Base-by-base conservation (phyloP, 2,113 vertebrate species). In the Zingel zingel region DNA sequence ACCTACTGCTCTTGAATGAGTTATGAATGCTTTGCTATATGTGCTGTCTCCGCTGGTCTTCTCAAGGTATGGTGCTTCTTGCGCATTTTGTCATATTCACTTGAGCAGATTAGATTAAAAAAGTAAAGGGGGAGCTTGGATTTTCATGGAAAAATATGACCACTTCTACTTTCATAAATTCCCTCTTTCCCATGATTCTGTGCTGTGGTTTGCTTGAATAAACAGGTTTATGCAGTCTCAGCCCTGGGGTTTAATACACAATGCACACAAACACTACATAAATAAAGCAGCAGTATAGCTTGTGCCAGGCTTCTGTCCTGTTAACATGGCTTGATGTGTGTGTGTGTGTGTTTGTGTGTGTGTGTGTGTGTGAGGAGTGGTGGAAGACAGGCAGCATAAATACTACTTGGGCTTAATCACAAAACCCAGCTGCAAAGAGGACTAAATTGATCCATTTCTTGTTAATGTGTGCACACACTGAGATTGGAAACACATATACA, bases 201-300 rank as follows among this genome's bases (percentile, higher is more conserved):
- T 81, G 53, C 73, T 80, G 68, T 63, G 81, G 69, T 65, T 87
- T 72, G 16, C 71, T 71, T 72, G 70, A 84, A 78, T 88, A 93
- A 93, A 95, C 95, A 91, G 93, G 82, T 91, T 9, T 91, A 74
- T 88, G 90, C 91, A n/a, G 83, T 93, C 93, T 94, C 90, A 92
- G 92, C 88, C 80, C 36, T 71, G 59, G 66, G 79, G 65, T 89
- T 94, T 86, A 86, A 69, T 85, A 88, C 74, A 87, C 85, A 74
- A 77, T 84, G 87, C 93, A 82, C 93, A 82, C 88, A 85, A 90
- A 86, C 71, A 54, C 33, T 50, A 85, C 86, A 90, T 95, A 95
- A 95, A 95, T 95, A 94, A 95, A 93, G 84, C 33, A 57, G 62
- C 58, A 23, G 77, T 54, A 75, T 91, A 68, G 67, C 86, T 75